Evolutionary conservation across 2,113 vertebrate genomes (phyloP), one percentile per base, ranked within the genome.

Genomic region (Chroicocephalus ridibundus): DNA sequence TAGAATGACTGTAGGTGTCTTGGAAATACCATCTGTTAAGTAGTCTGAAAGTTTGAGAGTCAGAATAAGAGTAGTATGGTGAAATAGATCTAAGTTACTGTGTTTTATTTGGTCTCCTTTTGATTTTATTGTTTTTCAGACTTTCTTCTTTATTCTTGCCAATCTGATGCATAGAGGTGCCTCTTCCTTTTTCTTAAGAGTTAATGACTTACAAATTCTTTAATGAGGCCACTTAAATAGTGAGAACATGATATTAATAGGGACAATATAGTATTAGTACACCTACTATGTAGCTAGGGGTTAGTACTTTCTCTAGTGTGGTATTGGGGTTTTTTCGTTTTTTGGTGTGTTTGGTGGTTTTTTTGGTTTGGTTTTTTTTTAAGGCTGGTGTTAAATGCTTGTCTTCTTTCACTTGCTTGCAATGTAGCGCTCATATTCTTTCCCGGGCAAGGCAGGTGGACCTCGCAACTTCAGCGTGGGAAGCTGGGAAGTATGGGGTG

Each of bases 401-500:
- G 58, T 83, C 12, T 2, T 91, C 69, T 95, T 95, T 88, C 66
- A 54, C 69, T 86, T 95, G 82, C 49, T 95, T 89, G 76, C 40
- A 81, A 31, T 40, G 16, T 97, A 98, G 97, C 31, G 77, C 82
- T 98, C 91, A 27, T 96, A 97, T 97, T 98, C 97, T 96, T 98
- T 98, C 92, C 98, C 92, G 36, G 93, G 97, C 95, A 98, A 90
- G 94, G 74, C 98, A 98, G 97, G 97, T 31, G 96, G 98, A 98
- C 90, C 98, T 97, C 34, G 9, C 91, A 98, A 96, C 96, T 98
- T 98, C 98, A 98, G 95, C 51, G 38, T 98, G 97, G 98, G 98
- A 96, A 96, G 97, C 96, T 98, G 98, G 98, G 97, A 99, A 98
- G 97, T 98, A 88, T 97, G 97, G 98, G 98, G 97, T 96, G 98